These are phyloP conservation scores for Drosophila atripex DNA, from an alignment of 2,888 invertebrate genomes.

Conservation along the genomic window DNA sequence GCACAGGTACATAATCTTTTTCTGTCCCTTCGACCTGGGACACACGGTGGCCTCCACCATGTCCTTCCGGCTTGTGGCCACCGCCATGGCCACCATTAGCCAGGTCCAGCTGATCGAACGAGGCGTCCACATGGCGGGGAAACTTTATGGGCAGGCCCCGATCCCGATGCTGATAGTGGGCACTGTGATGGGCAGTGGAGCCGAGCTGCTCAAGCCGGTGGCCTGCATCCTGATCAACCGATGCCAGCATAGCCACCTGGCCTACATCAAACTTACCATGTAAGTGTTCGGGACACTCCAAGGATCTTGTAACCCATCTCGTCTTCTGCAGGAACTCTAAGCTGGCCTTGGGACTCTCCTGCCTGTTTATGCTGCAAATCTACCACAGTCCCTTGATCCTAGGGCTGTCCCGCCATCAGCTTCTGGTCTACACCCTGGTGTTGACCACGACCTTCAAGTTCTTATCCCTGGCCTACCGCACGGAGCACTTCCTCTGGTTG, in stretches of 20 bases:
- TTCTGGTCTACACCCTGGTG: conserved; percentile 45
- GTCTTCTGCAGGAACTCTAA: conserved; percentile 57
- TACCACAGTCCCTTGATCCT: conserved; percentile 33
- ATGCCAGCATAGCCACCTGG: conserved; percentile 54
- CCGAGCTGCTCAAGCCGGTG: conserved; percentile 63
- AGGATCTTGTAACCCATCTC: not conserved
- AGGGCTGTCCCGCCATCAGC: conserved; percentile 30
- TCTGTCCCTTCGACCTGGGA: conserved; percentile 57
- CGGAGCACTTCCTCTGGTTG: conserved; percentile 58
- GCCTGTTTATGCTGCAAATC: conserved; percentile 45
- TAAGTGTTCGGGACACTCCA: conserved; percentile 28
- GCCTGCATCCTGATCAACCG: conserved; percentile 60
- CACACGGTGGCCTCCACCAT: conserved; percentile 30
- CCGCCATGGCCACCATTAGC: conserved; percentile 52
- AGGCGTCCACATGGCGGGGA: conserved; percentile 48
- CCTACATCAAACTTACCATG: conserved; percentile 62
- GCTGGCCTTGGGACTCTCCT: conserved; percentile 51
- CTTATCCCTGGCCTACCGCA: conserved; percentile 41
- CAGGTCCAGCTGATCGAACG: conserved; percentile 62
- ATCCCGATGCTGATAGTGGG: conserved; percentile 64
- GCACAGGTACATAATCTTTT: conserved; percentile 60
- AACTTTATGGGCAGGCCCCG: conserved; percentile 51
- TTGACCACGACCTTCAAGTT: conserved; percentile 48
- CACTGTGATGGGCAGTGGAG: conserved; percentile 66
- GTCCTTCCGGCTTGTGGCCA: conserved; percentile 50